phyloP scores from a whole-genome alignment of 2,888 invertebrate genomes.

The Thymelicus lineola region DNA sequence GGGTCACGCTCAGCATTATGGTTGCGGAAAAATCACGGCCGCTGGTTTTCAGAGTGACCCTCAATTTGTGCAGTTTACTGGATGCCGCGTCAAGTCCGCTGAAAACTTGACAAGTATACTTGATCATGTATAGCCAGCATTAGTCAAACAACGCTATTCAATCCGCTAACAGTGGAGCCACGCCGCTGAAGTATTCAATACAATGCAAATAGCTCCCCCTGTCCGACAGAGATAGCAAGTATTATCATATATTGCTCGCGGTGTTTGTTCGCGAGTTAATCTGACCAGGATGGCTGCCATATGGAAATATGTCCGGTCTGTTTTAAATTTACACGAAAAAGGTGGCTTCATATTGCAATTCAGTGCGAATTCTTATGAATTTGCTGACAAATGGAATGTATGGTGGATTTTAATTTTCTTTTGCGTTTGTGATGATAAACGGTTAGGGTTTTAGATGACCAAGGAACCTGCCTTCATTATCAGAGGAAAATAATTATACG shows the following conservation, averaged over 20 bases:
- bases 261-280: constrained; percentile 58
- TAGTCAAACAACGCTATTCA: background rate
- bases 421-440: no score
- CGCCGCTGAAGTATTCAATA: constrained; percentile 61
- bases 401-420: background rate
- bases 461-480: no score
- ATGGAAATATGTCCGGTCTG: constrained; percentile 40
- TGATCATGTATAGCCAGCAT: no score
- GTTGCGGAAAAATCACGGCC: no score
- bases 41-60: no score
- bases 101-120: no score
- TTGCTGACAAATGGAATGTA: background rate
- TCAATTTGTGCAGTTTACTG: no score
- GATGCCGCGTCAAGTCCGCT: no score
- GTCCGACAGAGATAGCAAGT: constrained; percentile 69
- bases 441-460: no score
- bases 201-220: constrained; percentile 72
- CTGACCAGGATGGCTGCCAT: constrained; percentile 50
- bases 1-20: no score
- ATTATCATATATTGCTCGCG: constrained; percentile 69
- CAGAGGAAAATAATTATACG: no score
- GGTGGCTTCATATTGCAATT: constrained; percentile 6
- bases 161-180: constrained; percentile 26
- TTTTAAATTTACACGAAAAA: constrained; percentile 24
- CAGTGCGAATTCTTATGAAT: background rate